These are phyloP conservation scores for Metalampra italica DNA, from an alignment of 2,888 invertebrate species.

Conservation along the genomic window DNA sequence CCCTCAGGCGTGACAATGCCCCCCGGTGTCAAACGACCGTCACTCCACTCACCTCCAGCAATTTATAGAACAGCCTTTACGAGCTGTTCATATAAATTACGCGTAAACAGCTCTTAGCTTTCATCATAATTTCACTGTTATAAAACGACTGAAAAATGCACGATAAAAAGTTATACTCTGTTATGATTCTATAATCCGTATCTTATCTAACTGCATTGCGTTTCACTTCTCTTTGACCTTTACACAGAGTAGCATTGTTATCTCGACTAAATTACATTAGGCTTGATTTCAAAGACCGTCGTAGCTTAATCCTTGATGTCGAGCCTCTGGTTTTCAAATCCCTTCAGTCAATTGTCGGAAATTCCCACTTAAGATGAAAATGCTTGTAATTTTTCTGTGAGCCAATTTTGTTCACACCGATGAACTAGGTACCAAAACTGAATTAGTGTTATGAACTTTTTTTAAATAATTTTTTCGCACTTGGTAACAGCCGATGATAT, in stretches of 20 bases:
- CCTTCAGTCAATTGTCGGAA: too few relatives aligned
- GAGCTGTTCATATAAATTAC: background rate
- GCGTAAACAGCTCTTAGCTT: background rate
- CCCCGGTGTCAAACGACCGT: slow-evolving; percentile 13
- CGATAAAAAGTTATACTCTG: too few relatives aligned
- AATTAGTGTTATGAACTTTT: too few relatives aligned
- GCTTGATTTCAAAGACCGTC: background rate
- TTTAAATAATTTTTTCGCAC: too few relatives aligned
- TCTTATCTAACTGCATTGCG: too few relatives aligned
- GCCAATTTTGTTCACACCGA: too few relatives aligned
- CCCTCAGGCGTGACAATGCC: slow-evolving; percentile 51
- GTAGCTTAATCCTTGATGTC: background rate
- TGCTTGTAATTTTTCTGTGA: background rate
- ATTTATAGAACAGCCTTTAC: slow-evolving; percentile 15
- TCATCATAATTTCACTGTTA: background rate
- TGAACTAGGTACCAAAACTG: too few relatives aligned
- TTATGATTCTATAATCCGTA: too few relatives aligned
- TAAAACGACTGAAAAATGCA: too few relatives aligned
- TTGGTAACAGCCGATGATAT: too few relatives aligned
- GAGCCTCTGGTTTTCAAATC: background rate
- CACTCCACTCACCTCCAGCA: slow-evolving; percentile 14
- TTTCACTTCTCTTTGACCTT: background rate
- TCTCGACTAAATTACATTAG: background rate
- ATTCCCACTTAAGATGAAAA: background rate
- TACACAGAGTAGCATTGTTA: background rate